Evolutionary conservation across 2,888 invertebrate genomes (phyloP).

Genomic region (Norana najaformis): DNA sequence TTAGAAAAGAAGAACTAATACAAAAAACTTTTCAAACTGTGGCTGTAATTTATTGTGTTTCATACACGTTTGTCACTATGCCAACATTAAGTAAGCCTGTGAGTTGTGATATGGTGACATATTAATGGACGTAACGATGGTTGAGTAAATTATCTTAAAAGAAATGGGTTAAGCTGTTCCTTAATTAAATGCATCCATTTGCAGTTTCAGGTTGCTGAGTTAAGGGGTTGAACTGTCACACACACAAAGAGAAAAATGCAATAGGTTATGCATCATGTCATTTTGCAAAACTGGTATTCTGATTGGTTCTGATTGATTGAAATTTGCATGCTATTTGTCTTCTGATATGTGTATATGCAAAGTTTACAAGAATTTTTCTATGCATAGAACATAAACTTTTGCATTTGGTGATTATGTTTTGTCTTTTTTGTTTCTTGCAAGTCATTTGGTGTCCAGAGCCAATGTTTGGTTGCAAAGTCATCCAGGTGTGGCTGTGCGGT

Average conservation of each 20-base stretch:
- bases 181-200: no score
- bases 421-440: neutral
- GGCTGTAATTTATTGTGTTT: no score
- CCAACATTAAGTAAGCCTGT: neutral
- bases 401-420: neutral
- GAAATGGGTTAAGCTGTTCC: no score
- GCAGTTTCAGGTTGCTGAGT: no score
- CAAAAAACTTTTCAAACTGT: neutral
- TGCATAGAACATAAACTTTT: neutral
- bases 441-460: constrained; percentile 9
- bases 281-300: neutral
- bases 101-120: neutral
- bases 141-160: neutral
- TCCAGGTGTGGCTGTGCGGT: constrained; percentile 10
- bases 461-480: constrained; percentile 19
- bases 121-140: neutral
- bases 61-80: neutral
- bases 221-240: neutral
- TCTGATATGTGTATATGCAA: neutral
- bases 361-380: neutral
- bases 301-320: neutral
- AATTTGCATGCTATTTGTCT: neutral
- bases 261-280: neutral
- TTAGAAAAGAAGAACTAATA: neutral
- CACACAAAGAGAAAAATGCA: neutral